A percentile compares a stretch with the other conserved stretches of the same genome.
Evolutionary conservation across 2,113 vertebrate species (phyloP).

Genomic region (Phocoena phocoena): DNA sequence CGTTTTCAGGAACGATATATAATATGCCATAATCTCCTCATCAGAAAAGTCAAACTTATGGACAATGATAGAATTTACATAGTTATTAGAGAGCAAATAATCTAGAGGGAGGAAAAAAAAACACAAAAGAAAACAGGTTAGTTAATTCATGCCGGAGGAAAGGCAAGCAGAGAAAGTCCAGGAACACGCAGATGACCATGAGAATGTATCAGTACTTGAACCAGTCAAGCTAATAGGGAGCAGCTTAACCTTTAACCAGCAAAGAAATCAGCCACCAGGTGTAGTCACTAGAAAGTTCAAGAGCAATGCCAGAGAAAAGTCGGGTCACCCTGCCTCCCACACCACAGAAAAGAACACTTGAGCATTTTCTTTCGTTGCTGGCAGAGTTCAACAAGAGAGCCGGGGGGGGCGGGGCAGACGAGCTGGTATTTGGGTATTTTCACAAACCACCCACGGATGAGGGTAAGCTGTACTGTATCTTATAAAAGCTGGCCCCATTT

Average conservation of each 20-base stretch:
- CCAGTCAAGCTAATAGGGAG: not conserved
- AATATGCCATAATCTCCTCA: slow-evolving; percentile 99
- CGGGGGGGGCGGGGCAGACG: not conserved
- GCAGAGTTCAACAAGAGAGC: not conserved
- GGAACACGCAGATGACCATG: not conserved
- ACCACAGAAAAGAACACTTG: not conserved
- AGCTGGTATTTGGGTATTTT: not conserved
- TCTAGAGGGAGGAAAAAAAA: slow-evolving; percentile 83
- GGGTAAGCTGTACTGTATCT: not conserved
- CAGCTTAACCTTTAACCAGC: not conserved
- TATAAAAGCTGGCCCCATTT: not conserved
- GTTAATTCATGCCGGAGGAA: not conserved
- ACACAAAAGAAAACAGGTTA: not conserved
- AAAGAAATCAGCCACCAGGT: not conserved
- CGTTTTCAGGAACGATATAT: slow-evolving; percentile 98
- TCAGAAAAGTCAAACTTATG: slow-evolving; percentile 99
- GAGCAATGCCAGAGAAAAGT: not conserved
- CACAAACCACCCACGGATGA: not conserved
- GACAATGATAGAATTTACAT: slow-evolving; percentile 99
- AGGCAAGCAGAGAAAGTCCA: not conserved
- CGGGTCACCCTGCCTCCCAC: not conserved
- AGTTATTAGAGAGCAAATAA: slow-evolving; percentile 98
- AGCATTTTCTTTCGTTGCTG: not conserved
- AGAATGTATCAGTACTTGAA: not conserved
- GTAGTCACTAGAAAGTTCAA: not conserved